Conservation (phyloP, 2,113 vertebrate genomes). For the Ceuthmochares aereus region DNA sequence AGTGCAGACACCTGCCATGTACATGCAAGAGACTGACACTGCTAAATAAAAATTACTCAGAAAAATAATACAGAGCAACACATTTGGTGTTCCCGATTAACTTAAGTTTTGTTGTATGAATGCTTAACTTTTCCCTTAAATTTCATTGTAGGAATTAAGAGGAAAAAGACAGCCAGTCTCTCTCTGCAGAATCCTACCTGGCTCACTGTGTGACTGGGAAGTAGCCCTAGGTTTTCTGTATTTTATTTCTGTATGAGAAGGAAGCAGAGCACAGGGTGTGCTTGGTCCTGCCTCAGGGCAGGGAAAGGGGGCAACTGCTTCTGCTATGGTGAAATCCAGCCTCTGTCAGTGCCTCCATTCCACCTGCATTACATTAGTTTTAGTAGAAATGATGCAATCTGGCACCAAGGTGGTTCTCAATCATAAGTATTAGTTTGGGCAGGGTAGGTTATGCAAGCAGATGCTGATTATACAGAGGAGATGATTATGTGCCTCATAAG, state of each 20-base stretch:
- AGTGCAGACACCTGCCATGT: rapidly evolving
- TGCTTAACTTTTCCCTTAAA: background rate
- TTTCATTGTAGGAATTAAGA: background rate
- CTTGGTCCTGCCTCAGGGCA: background rate
- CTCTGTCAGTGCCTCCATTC: background rate
- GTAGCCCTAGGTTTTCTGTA: background rate
- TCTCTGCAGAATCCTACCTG: background rate
- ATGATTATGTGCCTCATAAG: background rate
- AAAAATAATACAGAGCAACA: background rate
- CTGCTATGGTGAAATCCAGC: rapidly evolving
- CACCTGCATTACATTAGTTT: rapidly evolving
- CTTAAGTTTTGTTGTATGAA: background rate
- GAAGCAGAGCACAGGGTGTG: background rate
- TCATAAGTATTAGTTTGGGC: rapidly evolving
- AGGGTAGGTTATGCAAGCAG: background rate
- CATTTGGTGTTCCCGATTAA: background rate
- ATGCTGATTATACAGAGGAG: background rate
- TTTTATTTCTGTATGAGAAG: background rate
- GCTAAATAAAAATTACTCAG: no score
- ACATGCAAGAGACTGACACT: rapidly evolving
- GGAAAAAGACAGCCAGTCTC: background rate
- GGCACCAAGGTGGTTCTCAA: background rate
- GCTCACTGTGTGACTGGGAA: background rate
- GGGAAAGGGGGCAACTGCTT: background rate
- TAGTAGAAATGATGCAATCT: background rate